Conservation (phyloP, 2,888 invertebrate species). For the Megastigmus dorsalis region DNA sequence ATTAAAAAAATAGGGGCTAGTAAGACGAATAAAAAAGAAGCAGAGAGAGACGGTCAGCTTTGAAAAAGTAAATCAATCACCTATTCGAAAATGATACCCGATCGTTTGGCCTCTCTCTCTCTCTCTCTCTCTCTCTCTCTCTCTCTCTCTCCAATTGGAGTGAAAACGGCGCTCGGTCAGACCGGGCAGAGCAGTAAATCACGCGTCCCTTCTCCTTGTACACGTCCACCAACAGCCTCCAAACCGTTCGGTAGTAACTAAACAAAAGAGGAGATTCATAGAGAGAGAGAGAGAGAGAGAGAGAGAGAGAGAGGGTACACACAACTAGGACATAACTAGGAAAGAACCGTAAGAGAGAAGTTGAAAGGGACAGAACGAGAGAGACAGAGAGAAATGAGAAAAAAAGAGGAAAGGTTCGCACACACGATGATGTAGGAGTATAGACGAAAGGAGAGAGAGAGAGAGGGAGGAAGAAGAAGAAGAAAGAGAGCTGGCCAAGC, state of each 20-base stretch:
- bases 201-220: constrained; percentile 23
- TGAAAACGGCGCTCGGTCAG: constrained; percentile 18
- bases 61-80: too few relatives aligned
- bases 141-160: background rate
- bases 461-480: constrained; percentile 57
- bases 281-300: constrained; percentile 46
- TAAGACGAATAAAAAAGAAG: too few relatives aligned
- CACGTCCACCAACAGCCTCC: background rate
- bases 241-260: constrained; percentile 21
- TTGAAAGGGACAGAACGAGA: constrained; percentile 5
- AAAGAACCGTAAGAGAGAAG: background rate
- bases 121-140: too few relatives aligned
- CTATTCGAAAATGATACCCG: too few relatives aligned
- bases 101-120: too few relatives aligned
- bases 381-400: constrained; percentile 17
- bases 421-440: constrained; percentile 1
- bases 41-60: too few relatives aligned
- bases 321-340: too few relatives aligned
- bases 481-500: too few relatives aligned
- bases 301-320: background rate
- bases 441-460: constrained; percentile 50
- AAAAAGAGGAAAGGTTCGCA: too few relatives aligned
- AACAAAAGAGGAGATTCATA: constrained; percentile 23
- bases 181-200: constrained; percentile 37
- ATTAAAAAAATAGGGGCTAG: too few relatives aligned